Conservation (phyloP, 2,888 invertebrate species). For the Melieria picta region DNA sequence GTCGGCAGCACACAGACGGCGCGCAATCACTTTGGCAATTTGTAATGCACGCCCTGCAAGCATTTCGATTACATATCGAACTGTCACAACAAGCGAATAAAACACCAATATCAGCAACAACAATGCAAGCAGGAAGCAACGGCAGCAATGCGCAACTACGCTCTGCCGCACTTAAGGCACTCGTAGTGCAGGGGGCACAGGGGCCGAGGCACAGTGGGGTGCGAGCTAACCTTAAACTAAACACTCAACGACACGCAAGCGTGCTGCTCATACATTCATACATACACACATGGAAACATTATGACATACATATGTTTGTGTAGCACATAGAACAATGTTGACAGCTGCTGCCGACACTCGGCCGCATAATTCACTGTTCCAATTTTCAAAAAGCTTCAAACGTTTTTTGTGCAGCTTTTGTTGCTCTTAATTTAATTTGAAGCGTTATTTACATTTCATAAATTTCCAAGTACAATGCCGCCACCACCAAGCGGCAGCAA, state of each 20-base stretch:
- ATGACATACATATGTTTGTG: background rate
- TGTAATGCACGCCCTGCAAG: slow-evolving; percentile 50
- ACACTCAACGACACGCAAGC: no score
- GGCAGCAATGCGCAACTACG: no score
- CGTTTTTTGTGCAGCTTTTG: background rate
- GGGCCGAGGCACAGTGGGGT: no score
- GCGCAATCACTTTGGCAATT: slow-evolving; percentile 17
- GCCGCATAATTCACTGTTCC: background rate
- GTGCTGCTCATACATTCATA: background rate
- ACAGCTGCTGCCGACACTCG: slow-evolving; percentile 2
- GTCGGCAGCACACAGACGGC: background rate
- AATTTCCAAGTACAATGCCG: slow-evolving; percentile 43
- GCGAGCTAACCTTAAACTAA: no score
- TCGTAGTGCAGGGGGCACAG: no score
- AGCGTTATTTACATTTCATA: slow-evolving; percentile 47
- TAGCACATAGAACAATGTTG: background rate
- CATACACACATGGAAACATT: background rate
- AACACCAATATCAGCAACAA: slow-evolving; percentile 12
- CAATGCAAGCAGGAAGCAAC: background rate
- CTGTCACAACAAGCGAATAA: slow-evolving; percentile 28
- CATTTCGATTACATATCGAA: slow-evolving; percentile 30
- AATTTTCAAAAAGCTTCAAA: background rate
- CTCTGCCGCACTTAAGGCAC: no score
- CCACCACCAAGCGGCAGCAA: background rate
- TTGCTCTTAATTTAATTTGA: slow-evolving; percentile 31